Evolutionary conservation across 2,888 invertebrate species (phyloP), one percentile per base, ranked within the genome.

Genomic region (Dione juno): DNA sequence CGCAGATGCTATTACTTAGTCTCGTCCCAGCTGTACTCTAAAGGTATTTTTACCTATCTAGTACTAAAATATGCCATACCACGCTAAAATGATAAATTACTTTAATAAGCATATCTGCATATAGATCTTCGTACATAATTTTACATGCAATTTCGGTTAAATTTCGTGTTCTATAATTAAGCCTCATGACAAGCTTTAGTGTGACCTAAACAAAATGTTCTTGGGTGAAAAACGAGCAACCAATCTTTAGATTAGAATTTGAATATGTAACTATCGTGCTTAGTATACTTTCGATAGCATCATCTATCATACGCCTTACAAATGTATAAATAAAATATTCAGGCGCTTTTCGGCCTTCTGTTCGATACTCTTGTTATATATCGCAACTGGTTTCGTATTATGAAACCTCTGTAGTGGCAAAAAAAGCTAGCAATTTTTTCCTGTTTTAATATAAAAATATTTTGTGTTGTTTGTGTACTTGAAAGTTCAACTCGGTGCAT

Each of bases 391-490:
- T 59, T 43, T 16, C 28, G 16, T n/a, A 14, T 50, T 67, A 37
- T 14, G 64, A 58, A 48, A 13, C 19, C 52, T 10, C 19, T 52
- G 28, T 37, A 53, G 52, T 53, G 14, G 35, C 52, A 63, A 63
- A 61, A 66, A 67, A 50, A 28, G 28, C 68, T 10, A 45, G 61
- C 68, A 68, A 64, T 68, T 45, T 59, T n/a, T 68, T 68, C 61
- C 21, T 68, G 68, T 68, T 66, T 53, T 68, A 68, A 68, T 68
- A 68, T 68, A 68, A 68, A 68, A 68, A 43, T 67, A 67, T 67
- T 67, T 58, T 59, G 50, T 50, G 67, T 59, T 40, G n/a, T n/a
- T 28, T 28, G 3, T 28, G 67, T 53, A 63, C 68, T 68, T 43
- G 21, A 53, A 37, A 68, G 68, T 68, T 67, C 37, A 63, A 63